Conservation (phyloP, 2,888 invertebrate genomes). For the Erannis defoliaria region DNA sequence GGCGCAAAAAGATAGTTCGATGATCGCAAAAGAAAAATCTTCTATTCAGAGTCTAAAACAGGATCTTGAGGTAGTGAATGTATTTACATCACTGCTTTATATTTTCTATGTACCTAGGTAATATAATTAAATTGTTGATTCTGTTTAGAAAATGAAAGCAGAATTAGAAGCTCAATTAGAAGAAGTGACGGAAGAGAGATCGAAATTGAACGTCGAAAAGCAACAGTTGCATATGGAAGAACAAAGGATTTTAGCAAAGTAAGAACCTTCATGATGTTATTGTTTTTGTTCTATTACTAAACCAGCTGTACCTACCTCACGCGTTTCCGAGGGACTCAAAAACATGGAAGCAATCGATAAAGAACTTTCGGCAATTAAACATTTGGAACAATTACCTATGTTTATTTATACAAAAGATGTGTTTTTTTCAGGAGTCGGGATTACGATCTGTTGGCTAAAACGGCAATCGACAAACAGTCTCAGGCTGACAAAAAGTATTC, state of each 20-base stretch:
- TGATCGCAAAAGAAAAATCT: conserved; percentile 72
- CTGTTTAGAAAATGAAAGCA: conserved; percentile 73
- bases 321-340: no score
- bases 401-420: no score
- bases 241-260: conserved; percentile 78
- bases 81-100: background rate
- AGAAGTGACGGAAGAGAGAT: conserved; percentile 74
- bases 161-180: conserved; percentile 77
- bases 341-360: no score
- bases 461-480: conserved; percentile 86
- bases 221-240: conserved; percentile 79
- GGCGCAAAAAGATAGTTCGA: conserved; percentile 66
- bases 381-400: no score
- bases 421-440: conserved; percentile 71
- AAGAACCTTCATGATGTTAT: conserved; percentile 33
- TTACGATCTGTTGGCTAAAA: conserved; percentile 84
- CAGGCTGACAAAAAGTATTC: conserved; percentile 84
- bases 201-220: conserved; percentile 73
- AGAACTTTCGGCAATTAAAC: no score
- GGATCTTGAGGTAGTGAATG: conserved; percentile 72
- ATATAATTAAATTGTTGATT: conserved; percentile 9
- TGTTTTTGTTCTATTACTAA: no score
- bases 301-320: no score
- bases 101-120: no score
- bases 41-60: conserved; percentile 70